Conservation (phyloP, 2,113 vertebrate species). For the Odocoileus hemionus region DNA sequence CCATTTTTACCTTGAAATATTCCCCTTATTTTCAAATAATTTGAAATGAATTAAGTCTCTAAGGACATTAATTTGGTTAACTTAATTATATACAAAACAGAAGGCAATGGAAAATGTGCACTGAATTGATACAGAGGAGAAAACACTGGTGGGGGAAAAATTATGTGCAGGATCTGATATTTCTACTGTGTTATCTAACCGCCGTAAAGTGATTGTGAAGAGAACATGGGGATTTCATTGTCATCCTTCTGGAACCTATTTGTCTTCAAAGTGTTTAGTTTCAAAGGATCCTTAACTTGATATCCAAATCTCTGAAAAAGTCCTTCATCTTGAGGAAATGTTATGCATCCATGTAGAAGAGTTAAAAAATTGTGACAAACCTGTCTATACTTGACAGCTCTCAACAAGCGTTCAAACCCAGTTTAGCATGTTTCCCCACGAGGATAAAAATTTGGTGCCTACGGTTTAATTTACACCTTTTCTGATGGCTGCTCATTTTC, state of each 20-base stretch:
- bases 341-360: slow-evolving; percentile 39
- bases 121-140: not conserved
- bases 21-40: slow-evolving; percentile 15
- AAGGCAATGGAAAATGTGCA: not conserved
- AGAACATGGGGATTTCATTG: slow-evolving; percentile 65
- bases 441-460: not conserved
- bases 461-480: not conserved
- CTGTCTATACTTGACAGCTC: not conserved
- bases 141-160: not conserved
- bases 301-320: slow-evolving; percentile 41
- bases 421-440: not conserved
- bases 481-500: not conserved
- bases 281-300: slow-evolving; percentile 63
- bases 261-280: slow-evolving; percentile 67
- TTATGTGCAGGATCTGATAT: not conserved
- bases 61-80: not conserved
- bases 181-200: slow-evolving; percentile 5
- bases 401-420: not conserved
- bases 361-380: slow-evolving; percentile 10
- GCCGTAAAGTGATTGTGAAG: not conserved
- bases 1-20: not conserved
- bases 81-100: not conserved
- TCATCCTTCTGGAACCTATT: slow-evolving; percentile 70
- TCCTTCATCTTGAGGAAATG: slow-evolving; percentile 56
- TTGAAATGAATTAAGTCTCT: slow-evolving; percentile 2